Evolutionary conservation across 2,888 invertebrate species (phyloP), one percentile per base, ranked within the genome.

Genomic region (Stenurella melanura): DNA sequence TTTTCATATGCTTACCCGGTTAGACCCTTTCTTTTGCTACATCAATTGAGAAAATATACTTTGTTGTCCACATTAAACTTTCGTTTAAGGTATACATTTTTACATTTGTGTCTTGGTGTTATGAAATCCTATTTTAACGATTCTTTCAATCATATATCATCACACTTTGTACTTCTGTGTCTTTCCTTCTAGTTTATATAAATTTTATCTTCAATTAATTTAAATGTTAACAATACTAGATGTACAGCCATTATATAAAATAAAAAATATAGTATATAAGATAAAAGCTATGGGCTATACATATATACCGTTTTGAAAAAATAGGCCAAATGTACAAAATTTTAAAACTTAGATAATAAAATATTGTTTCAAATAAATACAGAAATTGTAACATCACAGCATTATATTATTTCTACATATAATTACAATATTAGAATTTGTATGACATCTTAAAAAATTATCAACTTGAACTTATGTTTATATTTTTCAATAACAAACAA

Each of bases 311-410:
- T 67, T 34, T 30, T 75, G 50, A 80, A 80, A 76, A 78, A 78
- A 56, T 79, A 79, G 78, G 79, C 78, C 77, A 68, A 82, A 82
- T 79, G 74, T 78, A 81, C 73, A 83, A 81, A 81, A 80, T 74
- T 58, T 79, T 78, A 77, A 68, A 70, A 78, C 64, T 66, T 34
- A 63, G 50, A 50, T 73, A 75, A 77, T 77, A 76, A 77, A 79
- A 81, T 78, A 80, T 81, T 85, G 84, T 86, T 87, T 86, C 85
- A 87, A 86, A 87, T 86, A 87, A 87, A 87, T 87, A 87, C 86
- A 86, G 83, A 87, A 87, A 86, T 85, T 85, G 85, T 85, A 85
- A 87, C 86, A 87, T 87, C 87, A 87, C 87, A 87, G 87, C 86
- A 85, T 86, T 83, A 82, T 84, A 80, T 80, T 81, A 79, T 80